Base-by-base conservation (phyloP, 2,113 vertebrate species). In the Thamnophis sirtalis region DNA sequence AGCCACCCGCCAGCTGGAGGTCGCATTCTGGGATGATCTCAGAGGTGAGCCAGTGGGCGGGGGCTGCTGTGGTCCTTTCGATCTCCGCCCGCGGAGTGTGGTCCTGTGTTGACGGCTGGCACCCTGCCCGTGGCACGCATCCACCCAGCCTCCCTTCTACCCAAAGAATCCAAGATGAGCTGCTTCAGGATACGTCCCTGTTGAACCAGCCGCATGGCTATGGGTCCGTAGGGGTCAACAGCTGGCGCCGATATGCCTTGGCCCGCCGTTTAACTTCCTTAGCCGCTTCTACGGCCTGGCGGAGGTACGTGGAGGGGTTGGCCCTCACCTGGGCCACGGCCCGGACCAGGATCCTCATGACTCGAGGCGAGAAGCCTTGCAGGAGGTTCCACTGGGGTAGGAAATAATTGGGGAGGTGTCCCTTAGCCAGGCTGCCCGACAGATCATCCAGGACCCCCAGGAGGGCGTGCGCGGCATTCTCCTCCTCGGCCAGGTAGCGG, bases 181-280 rank as follows among this genome's bases (percentile, higher is more conserved):
- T 8, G 28, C 0, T 88, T 6, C 10, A 11, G 6, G 19, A 13
- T 48, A 43, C 38, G 4, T 10, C 43, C 91, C 90, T 54, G 85
- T 43, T 17, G 90, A 24, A 38, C 94, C 73, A 84, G 54, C 91
- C 89, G 60, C 0, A 48, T 1, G 0, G 1, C 50, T 51, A 38
- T 0, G 56, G 5, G 4, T 0, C 43, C 1, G 0, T 28, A 0
- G 63, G 2, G 21, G 68, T 21, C 0, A 1, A 0, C 3, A 50
- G 68, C 86, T 89, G 93, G 13, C 84, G 95, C 91, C 96, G 43
- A 3, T 86, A 96, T 87, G 93, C 95, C 93, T 93, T 95, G 55
- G 95, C 87, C 53, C 94, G 94, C 90, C 94, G 95, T 93, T 95
- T 95, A 89, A 93, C 94, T 92, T 95, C 95, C 89, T 95, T 97